Base-by-base conservation (phyloP, 2,113 vertebrate genomes). In the Hystrix brachyura region DNA sequence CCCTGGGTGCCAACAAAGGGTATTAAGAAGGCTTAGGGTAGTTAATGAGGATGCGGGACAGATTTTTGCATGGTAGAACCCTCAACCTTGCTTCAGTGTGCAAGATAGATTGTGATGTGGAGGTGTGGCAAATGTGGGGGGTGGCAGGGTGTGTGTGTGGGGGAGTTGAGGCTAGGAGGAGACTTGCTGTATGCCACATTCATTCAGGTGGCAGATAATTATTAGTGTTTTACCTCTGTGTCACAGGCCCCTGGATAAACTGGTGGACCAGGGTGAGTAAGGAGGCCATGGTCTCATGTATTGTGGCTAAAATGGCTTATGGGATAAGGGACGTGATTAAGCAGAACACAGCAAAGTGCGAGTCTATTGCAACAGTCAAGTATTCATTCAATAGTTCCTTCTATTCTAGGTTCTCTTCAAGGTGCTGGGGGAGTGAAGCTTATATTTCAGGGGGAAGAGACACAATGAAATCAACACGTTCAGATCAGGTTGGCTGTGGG, bases 151-250 rank as follows among this genome's bases (percentile, higher is more conserved):
- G n/a, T 69, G 67, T 69, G 67, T 15, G 15, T 1, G 34, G 72
- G 32, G 71, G 79, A 48, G 21, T 29, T 67, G 53, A 43, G 29
- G 34, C 5, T 10, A 25, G n/a, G 1, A 48, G 46, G 27, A 84
- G 2, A 78, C 23, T 48, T 25, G 0, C 51, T 0, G 1, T n/a
- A 4, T 1, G 5, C 5, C 10, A 21, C 10, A 65, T 27, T 86
- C n/a, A 72, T 65, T 91, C 43, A 62, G 23, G 59, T 78, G 53
- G n/a, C 38, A 32, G 38, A 21, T 84, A 59, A 38, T 76, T 51
- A 12, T 89, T 78, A 64, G 55, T 59, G 4, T 27, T 46, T 67
- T 51, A 64, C 18, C 38, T 29, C 3, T 69, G 19, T 78, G 38
- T 83, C 64, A 60, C 0, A 15, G 62, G 46, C 46, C 13, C 38